Evolutionary conservation across 2,113 vertebrate species (phyloP), one percentile per base, ranked within the genome.

Genomic region (Talpa occidentalis): DNA sequence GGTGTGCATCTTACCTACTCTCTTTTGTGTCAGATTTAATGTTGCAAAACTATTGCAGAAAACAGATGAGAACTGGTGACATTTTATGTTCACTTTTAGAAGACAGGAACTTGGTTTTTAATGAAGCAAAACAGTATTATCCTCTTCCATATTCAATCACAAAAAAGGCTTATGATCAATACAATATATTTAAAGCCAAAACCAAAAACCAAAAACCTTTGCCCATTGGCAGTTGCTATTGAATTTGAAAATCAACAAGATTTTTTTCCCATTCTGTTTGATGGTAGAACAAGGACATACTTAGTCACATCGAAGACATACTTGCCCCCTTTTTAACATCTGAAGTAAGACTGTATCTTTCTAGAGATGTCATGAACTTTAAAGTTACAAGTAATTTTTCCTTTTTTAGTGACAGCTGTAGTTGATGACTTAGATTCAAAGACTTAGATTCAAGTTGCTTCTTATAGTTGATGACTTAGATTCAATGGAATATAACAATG

Each of bases 201-300:
- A 88, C 17, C 19, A 52, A 40, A 40, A 24, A 82, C 12, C 12
- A 14, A 59, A 26, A 69, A 42, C 35, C 47, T 19, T 77, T 88
- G n/a, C 76, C 14, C 8, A 42, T 49, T 91, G 52, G 59, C n/a
- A 59, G 79, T 93, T 91, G 30, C 28, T 56, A 52, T 35, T 80
- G 17, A 70, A 67, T 76, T 91, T 96, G 62, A 70, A 92, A 98
- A 96, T 96, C 94, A 96, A 74, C 83, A 90, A 42, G 52, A 81
- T 74, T 49, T 56, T 60, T n/a, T 44, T 76, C 60, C 49, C 14
- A 54, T 47, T 35, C 30, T 54, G 74, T 69, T 74, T 74, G 44
- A 35, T 59, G 28, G 32, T 69, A 91, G 22, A 60, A 73, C 82
- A 76, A 60, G 72, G 7, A 49, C 5, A 35, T 28, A 64, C 62